Base-by-base conservation (phyloP, 23 tunicate genomes). In the Aplidium turbinatum region DNA sequence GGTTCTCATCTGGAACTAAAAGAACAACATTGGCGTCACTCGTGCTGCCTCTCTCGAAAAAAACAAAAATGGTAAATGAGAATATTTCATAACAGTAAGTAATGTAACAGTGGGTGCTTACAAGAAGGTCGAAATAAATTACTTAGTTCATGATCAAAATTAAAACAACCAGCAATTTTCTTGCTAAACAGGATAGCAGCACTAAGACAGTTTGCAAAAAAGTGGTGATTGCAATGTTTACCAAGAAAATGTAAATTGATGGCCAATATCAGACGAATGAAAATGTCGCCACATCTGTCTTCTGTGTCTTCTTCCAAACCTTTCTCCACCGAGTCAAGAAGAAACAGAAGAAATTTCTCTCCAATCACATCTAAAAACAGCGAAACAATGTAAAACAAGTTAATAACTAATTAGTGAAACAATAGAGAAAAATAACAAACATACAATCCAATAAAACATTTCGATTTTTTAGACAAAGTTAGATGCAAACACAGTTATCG, bases 201-300 rank as follows among this genome's bases (percentile, higher is more conserved):
- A 47, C 53, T 47, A 20, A 19, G 0, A 19, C 19, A 19, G 53
- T 47, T n/a, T 47, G 20, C 0, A 47, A 20, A n/a, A 47, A 19
- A 47, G 19, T 47, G 53, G 20, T 47, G 20, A 47, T 0, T n/a
- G n/a, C n/a, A n/a, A n/a, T n/a, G n/a, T 69, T 68, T 50, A 86
- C 93, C 77, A n/a, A 60, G 24, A 39, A 80, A 77, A 47, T 89
- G 96, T n/a, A 89, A 52, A 57, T 89, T 89, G 53, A 89, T 83
- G 13, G 96, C 66, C 1, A 89, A 60, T 35, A 89, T 51, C 18
- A 83, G 76, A 48, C 89, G 85, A 9, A 88, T 73, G 50, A 88
- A 75, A 28, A 88, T 76, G 26, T 81, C 87, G 35, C 36, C 69
- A 35, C 76, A 57, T 73, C 61, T 63, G 1, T 87, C 94, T 45